These are phyloP conservation scores for Phoxinus phoxinus DNA, from an alignment of 2,113 vertebrate genomes.

Conservation along the genomic window DNA sequence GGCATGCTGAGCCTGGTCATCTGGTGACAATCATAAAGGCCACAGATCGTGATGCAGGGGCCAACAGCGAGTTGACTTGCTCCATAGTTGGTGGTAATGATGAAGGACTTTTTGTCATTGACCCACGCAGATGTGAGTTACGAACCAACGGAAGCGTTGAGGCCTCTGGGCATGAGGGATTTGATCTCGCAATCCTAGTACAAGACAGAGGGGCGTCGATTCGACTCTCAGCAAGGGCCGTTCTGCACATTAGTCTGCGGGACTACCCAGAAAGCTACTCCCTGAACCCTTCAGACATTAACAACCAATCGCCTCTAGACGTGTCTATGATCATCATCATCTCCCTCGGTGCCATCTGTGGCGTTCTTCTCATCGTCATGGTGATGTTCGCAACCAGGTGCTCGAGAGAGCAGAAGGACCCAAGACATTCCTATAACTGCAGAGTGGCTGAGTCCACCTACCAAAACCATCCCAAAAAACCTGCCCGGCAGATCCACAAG, in stretches of 20 bases:
- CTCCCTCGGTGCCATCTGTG: constrained; percentile 91
- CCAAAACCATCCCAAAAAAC: constrained; percentile 96
- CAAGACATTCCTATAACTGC: constrained; percentile 91
- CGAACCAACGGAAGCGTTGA: constrained; percentile 89
- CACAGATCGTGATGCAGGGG: constrained; percentile 88
- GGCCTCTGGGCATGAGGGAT: constrained; percentile 75
- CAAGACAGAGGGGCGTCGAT: constrained; percentile 86
- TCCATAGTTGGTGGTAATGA: constrained; percentile 87
- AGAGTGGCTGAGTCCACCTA: constrained; percentile 93
- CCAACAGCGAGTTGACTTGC: constrained; percentile 92
- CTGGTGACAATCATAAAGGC: constrained; percentile 86
- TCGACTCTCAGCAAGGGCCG: constrained; percentile 82
- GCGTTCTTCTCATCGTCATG: constrained; percentile 90
- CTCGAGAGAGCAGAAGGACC: constrained; percentile 92
- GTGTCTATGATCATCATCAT: constrained; percentile 95
- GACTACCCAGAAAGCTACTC: constrained; percentile 80
- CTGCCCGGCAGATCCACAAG: constrained; percentile 96
- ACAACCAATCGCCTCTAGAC: constrained; percentile 82
- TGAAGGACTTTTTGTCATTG: constrained; percentile 86
- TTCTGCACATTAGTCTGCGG: constrained; percentile 81
- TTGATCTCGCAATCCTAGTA: constrained; percentile 87
- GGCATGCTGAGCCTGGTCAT: constrained; percentile 85
- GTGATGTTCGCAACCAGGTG: constrained; percentile 93
- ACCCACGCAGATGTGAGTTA: constrained; percentile 89
- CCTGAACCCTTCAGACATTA: constrained; percentile 79